Base-by-base conservation (phyloP, 2,113 vertebrate species). In the Boulengeromyrus knoepffleri region DNA sequence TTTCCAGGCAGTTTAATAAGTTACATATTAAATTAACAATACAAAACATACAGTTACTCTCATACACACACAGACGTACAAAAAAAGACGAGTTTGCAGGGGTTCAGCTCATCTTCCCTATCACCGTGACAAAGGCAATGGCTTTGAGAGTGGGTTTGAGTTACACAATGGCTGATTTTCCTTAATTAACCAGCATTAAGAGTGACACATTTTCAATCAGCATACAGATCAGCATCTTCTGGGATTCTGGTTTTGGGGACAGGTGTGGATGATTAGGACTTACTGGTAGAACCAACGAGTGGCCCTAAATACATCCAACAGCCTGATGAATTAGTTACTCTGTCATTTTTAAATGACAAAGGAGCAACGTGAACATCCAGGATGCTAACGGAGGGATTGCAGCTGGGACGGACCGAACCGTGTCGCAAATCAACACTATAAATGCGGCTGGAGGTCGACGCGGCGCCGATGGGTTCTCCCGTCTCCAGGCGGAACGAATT, bases 1-100 rank as follows among this genome's bases (percentile, higher is more conserved):
- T 94, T 95, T 92, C 66, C 91, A 95, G 94, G 94, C 95, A 52
- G 93, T 92, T 84, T 88, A 87, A 89, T 89, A 90, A 91, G 84
- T 46, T 92, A 93, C 89, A 92, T 62, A 94, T 93, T 93, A 94
- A 93, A 94, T 89, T 92, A 90, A 85, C 53, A 89, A 92, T 91
- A 93, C 94, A 94, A 94, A 91, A 89, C 90, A 92, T 91, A 93
- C 46, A 83, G 8, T 58, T 49, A 45, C 58, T 86, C 27, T 27
- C 62, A 19, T 45, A 89, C 31, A 58, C 52, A 90, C 39, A 39
- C 89, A 45, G 17, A 90, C 17, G 4, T 62, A 17, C 70, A 77
- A 17, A 90, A 24, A 56, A 19, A 89, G 53, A 85, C 5, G 36
- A 36, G 31, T 27, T 52, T 4, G 70, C 47, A 90, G 80, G 21